Conservation (phyloP, 2,797 vertebrate genomes). For the Coracias cyanogaster region DNA sequence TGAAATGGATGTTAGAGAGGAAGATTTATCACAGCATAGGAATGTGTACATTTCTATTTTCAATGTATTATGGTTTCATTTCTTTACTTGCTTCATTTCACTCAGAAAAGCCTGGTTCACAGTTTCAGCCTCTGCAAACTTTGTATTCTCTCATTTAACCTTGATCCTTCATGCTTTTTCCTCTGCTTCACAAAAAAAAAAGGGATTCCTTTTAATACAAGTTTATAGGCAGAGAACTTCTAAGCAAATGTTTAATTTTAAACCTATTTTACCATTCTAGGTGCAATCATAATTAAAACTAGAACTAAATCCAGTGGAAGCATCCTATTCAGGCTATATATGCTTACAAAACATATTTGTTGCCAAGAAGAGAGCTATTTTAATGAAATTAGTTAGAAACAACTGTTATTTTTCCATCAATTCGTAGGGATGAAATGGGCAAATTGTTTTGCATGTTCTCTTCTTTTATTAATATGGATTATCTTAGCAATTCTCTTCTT, state of each 20-base stretch:
- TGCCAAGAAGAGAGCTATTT: not conserved
- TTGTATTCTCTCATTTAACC: not conserved
- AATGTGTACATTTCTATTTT: not conserved
- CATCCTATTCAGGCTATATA: not conserved
- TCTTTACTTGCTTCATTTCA: not conserved
- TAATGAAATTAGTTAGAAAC: not conserved
- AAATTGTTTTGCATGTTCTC: not conserved
- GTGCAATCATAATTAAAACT: not conserved
- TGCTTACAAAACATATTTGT: not conserved
- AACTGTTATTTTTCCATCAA: not conserved
- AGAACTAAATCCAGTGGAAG: not conserved
- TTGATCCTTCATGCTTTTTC: not conserved
- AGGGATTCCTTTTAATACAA: not conserved
- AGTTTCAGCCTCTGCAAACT: not conserved
- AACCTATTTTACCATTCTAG: not conserved
- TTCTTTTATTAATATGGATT: constrained; percentile 14
- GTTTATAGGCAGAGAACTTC: not conserved
- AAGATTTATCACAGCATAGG: not conserved
- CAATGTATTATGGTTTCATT: not conserved
- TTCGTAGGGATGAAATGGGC: not conserved
- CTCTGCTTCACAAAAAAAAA: not conserved
- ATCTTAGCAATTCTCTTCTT: not conserved
- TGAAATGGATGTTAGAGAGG: not conserved
- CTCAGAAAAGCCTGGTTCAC: not conserved
- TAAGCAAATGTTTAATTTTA: not conserved